Base-by-base conservation (phyloP, 92 coral and sea anemone genomes). In the Epizoanthus illoricatus region DNA sequence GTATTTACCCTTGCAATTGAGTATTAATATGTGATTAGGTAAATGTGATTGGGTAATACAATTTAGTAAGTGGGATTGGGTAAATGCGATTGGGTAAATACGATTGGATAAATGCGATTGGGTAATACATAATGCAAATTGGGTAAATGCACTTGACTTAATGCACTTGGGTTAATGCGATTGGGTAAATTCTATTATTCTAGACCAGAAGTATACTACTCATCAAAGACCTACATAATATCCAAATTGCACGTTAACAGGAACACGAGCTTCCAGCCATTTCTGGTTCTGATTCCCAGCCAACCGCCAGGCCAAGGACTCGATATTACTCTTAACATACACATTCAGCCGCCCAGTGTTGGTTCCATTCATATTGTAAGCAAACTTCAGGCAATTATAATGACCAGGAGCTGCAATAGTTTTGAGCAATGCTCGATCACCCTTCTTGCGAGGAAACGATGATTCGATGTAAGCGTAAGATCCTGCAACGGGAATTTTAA, bases 371-470 rank as follows among this genome's bases (percentile, higher is more conserved):
- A 76, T 76, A 39, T 8, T 60, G 81, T 61, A 76, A 3, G 19
- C 59, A 61, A 76, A 76, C 12, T 60, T 67, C 33, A 76, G 15
- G 58, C 81, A 76, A 36, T 39, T 76, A 69, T 76, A 76, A 60
- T 76, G 58, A 24, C 42, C 7, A 21, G 61, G 28, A 4, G 39
- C 81, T 39, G 43, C 57, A 61, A 61, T 36, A n/a, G 55, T 76
- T 76, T 76, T 18, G 8, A 76, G 70, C 15, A 62, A 60, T 17
- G 70, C 70, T 62, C 24, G 28, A 0, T 76, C 58, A 18, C 81
- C 81, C 60, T 61, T 76, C 21, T 41, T 41, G 18, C 81, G 69
- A 39, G 81, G 81, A 76, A 76, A 61, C 23, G 81, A 76, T 5
- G 81, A 76, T 45, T 76, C 81, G 56, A 61, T 60, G 49, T 36